phyloP scores from a whole-genome alignment of 2,113 vertebrate species.

The Erinaceus europaeus region DNA sequence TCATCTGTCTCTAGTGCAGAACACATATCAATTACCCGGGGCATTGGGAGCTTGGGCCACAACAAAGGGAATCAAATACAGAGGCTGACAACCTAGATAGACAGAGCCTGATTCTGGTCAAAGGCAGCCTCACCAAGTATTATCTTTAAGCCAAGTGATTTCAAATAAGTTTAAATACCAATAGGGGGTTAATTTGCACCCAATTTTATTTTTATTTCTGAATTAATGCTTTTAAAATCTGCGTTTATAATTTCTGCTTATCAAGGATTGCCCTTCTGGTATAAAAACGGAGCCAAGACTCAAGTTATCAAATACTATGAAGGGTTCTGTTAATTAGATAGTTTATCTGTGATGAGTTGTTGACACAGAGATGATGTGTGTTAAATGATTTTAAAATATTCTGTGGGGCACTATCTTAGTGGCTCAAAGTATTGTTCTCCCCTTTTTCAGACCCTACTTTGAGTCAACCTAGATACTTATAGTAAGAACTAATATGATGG shows the following conservation, averaged over 20 bases:
- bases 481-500: constrained; percentile 76
- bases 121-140: constrained; percentile 54
- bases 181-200: constrained; percentile 84
- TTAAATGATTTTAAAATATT: constrained; percentile 90
- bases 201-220: constrained; percentile 80
- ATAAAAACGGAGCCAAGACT: constrained; percentile 87
- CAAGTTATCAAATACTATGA: constrained; percentile 89
- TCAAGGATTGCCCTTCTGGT: constrained; percentile 89
- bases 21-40: constrained; percentile 52
- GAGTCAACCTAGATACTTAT: constrained; percentile 75
- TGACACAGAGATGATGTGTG: constrained; percentile 88
- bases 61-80: constrained; percentile 68
- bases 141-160: constrained; percentile 56
- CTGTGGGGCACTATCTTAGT: constrained; percentile 83
- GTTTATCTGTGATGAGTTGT: constrained; percentile 89
- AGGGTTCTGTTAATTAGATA: constrained; percentile 89
- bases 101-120: constrained; percentile 65
- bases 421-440: constrained; percentile 80
- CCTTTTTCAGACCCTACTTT: constrained; percentile 77
- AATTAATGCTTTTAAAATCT: constrained; percentile 82
- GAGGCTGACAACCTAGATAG: constrained; percentile 52
- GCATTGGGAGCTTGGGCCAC: constrained; percentile 47
- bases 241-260: constrained; percentile 87
- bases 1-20: constrained; percentile 77
- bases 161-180: constrained; percentile 69